Conservation (phyloP, 2,888 invertebrate genomes). For the Loripinus fragilis region DNA sequence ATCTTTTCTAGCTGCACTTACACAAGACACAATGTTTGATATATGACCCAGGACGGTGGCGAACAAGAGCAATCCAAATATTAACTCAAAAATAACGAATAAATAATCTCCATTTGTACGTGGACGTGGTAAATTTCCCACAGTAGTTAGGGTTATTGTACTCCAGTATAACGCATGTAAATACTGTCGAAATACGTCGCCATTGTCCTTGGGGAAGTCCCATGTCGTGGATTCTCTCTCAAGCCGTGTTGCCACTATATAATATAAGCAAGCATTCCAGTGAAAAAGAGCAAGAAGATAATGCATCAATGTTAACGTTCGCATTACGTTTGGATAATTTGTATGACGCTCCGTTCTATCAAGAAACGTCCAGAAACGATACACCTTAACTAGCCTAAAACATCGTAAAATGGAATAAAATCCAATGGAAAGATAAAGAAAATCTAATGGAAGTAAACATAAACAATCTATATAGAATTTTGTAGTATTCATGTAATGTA, state of each 20-base stretch:
- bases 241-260: constrained; percentile 86
- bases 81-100: constrained; percentile 96
- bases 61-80: constrained; percentile 97
- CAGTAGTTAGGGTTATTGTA: constrained; percentile 96
- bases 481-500: constrained; percentile 99
- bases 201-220: constrained; percentile 74
- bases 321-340: constrained; percentile 97
- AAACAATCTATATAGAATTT: constrained; percentile 99
- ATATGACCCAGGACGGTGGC: constrained; percentile 98
- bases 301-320: constrained; percentile 86
- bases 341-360: constrained; percentile 99
- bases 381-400: constrained; percentile 98
- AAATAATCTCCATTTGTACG: constrained; percentile 97
- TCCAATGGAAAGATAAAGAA: constrained; percentile 98
- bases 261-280: constrained; percentile 99
- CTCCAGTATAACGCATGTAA: constrained; percentile 99
- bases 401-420: constrained; percentile 96
- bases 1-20: constrained; percentile 98
- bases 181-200: constrained; percentile 89
- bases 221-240: constrained; percentile 85
- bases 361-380: constrained; percentile 99
- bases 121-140: constrained; percentile 95
- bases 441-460: constrained; percentile 98
- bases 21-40: constrained; percentile 98
- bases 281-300: constrained; percentile 99